A percentile compares a stretch with the other conserved stretches of the same genome.
These are phyloP conservation scores for Mirounga angustirostris DNA, from an alignment of 2,113 vertebrate genomes.

Conservation along the genomic window DNA sequence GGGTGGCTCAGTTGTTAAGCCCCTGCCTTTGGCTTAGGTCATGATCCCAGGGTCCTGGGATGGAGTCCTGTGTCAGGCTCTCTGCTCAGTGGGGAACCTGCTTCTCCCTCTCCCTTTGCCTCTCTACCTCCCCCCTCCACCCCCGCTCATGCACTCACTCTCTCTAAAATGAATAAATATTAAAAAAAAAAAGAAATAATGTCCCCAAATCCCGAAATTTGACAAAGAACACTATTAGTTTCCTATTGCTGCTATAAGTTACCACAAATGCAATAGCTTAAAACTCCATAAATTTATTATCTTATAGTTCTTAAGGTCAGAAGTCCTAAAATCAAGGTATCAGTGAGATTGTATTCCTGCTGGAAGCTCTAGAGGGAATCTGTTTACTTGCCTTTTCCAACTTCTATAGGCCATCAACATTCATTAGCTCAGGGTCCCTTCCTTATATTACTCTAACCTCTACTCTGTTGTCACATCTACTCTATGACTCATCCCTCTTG, in stretches of 20 bases:
- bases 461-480: not conserved
- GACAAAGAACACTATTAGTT: not conserved
- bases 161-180: not conserved
- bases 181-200: not conserved
- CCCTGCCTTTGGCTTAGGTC: too few relatives aligned
- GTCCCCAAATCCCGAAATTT: not conserved
- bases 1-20: too few relatives aligned
- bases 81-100: not conserved
- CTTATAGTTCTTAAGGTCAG: not conserved
- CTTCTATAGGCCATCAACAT: not conserved
- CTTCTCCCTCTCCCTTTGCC: too few relatives aligned
- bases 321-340: not conserved
- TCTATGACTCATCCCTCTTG: not conserved
- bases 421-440: not conserved
- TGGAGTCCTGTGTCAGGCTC: too few relatives aligned
- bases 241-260: not conserved
- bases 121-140: too few relatives aligned
- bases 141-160: too few relatives aligned
- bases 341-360: not conserved
- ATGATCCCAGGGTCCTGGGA: too few relatives aligned
- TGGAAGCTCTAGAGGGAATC: not conserved
- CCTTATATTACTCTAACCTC: not conserved
- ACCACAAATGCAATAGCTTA: not conserved
- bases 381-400: not conserved
- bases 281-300: not conserved